Evolutionary conservation across 1,140 invertebrate species (phyloP), one percentile per base, ranked within the genome.

Genomic region (Zaprionus capensis): DNA sequence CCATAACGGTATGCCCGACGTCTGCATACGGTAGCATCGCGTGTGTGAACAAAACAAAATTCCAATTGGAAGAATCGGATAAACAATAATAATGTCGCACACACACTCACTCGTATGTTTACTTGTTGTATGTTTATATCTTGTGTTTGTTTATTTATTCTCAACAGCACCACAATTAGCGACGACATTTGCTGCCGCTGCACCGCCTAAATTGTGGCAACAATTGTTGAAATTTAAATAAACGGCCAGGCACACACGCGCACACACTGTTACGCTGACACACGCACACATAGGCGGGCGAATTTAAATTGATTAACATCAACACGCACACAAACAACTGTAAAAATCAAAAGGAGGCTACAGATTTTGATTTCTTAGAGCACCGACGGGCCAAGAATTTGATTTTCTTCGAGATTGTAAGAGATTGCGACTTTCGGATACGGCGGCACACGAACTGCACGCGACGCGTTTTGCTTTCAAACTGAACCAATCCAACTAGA

Each of bases 391-490:
- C 41, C n/a, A 38, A 70, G 62, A 62, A 55, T 15, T 41, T 63
- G 46, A 51, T 72, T 72, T 49, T 41, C 31, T 62, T 71, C 70
- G n/a, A 61, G 67, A 38, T 67, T 73, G 34, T 51, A 51, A 34
- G 49, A 38, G 15, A 38, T 31, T 62, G 20, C 14, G 24, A 58
- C 14, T 44, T n/a, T 4, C 11, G 5, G 20, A 58, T 24, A 64
- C 20, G 22, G 49, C 56, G 20, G 17, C 41, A 55, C 59, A 44
- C 65, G 65, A 68, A 64, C 73, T 72, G 59, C 24, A 55, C 65
- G 61, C 78, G 74, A 51, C 69, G 78, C 36, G 69, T 57, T 72
- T 44, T 55, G 65, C 65, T 73, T 72, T 76, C 67, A 64, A 71
- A 79, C 67, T 76, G 63, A 76, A 59, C 31, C 0, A 58, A 67